These are phyloP conservation scores for Watsonalla binaria DNA, from an alignment of 2,888 invertebrate genomes.

Conservation along the genomic window DNA sequence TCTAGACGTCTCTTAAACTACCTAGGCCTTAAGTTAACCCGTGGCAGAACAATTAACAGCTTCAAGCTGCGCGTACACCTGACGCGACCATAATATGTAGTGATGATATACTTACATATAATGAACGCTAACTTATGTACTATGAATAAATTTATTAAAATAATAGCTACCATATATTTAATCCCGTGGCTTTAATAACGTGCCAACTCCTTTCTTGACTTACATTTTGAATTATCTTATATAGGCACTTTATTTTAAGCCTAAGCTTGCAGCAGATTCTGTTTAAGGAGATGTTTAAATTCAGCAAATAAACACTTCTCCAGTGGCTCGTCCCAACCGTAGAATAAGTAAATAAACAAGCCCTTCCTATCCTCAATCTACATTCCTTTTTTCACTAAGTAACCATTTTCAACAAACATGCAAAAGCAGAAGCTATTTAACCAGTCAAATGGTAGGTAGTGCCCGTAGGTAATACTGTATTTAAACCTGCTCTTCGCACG, in stretches of 20 bases:
- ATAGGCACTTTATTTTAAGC: too few relatives aligned
- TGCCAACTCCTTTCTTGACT: neutral
- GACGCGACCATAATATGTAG: too few relatives aligned
- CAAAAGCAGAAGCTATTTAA: constrained; percentile 4
- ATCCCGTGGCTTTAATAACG: neutral
- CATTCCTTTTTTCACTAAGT: constrained; percentile 3
- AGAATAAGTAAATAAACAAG: neutral
- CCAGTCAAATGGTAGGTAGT: constrained; percentile 2
- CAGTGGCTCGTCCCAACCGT: neutral
- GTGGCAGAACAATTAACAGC: neutral
- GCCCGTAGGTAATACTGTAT: constrained; percentile 1
- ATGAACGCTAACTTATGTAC: neutral
- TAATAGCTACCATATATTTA: neutral
- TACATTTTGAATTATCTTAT: too few relatives aligned
- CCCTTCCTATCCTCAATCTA: constrained; percentile 1
- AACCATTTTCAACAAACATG: constrained; percentile 3
- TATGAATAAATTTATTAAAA: neutral
- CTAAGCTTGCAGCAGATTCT: too few relatives aligned
- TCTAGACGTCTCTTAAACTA: neutral
- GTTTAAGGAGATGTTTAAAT: neutral
- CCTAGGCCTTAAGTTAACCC: neutral
- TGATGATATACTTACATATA: neutral
- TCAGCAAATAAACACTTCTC: neutral
- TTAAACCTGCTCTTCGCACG: constrained; percentile 4
- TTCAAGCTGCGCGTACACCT: too few relatives aligned